These are phyloP conservation scores for Drosophila sucinea DNA, from an alignment of 1,140 invertebrate genomes.

Conservation along the genomic window DNA sequence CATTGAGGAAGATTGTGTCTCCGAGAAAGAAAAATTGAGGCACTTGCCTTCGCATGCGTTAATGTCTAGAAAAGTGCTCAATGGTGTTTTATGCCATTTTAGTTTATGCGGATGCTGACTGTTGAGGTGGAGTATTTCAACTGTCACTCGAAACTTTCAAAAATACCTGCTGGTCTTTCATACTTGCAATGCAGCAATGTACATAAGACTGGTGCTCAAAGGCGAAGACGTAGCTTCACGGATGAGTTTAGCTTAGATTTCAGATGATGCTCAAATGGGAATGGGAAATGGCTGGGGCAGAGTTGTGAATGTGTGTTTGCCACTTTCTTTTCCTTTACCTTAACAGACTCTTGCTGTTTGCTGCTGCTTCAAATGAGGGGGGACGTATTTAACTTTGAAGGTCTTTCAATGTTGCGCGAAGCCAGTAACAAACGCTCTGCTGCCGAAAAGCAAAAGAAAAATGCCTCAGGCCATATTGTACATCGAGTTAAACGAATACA, in stretches of 20 bases:
- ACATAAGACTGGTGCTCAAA: background rate
- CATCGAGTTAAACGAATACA: conserved; percentile 7
- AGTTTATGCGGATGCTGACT: conserved; percentile 7
- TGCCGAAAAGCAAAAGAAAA: conserved; percentile 15
- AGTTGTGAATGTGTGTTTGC: conserved; percentile 10
- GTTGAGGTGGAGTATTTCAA: conserved; percentile 1
- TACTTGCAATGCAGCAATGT: conserved; percentile 4
- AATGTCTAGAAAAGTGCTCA: conserved; percentile 11
- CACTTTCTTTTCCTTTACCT: conserved; percentile 27
- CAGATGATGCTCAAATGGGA: conserved; percentile 3
- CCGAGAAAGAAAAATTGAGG: background rate
- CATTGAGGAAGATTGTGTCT: background rate
- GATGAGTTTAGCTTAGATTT: conserved; percentile 14
- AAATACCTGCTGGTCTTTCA: conserved; percentile 23
- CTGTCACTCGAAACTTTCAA: conserved; percentile 22
- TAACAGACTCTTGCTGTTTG: background rate
- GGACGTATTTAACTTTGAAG: background rate
- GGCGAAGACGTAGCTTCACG: background rate
- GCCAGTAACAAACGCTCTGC: background rate
- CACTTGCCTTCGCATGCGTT: background rate
- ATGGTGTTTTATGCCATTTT: conserved; percentile 6
- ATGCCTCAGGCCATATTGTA: conserved; percentile 11
- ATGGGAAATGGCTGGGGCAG: conserved; percentile 1
- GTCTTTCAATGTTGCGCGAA: conserved; percentile 14
- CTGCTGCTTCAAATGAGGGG: background rate